Conservation (phyloP, 2,888 invertebrate genomes). For the Tachina grossa region DNA sequence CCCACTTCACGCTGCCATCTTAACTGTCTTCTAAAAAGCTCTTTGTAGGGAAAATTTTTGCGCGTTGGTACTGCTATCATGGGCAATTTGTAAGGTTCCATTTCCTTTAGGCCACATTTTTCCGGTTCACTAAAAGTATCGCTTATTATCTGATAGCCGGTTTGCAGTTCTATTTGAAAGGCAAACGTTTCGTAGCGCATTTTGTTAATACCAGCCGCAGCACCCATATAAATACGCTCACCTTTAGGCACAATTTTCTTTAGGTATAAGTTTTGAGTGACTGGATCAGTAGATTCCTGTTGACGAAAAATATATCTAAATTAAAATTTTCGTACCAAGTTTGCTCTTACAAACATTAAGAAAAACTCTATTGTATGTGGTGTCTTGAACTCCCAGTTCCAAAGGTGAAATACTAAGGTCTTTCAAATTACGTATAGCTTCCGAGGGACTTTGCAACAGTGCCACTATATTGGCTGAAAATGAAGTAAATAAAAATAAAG, state of each 20-base stretch:
- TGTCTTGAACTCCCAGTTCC: constrained; percentile 85
- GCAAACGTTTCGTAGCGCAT: constrained; percentile 85
- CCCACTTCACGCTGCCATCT: constrained; percentile 86
- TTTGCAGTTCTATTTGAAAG: constrained; percentile 85
- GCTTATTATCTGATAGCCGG: constrained; percentile 86
- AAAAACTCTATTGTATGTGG: constrained; percentile 85
- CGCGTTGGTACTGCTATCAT: constrained; percentile 84
- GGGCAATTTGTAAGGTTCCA: constrained; percentile 85
- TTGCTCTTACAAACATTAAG: constrained; percentile 82
- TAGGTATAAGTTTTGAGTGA: constrained; percentile 84
- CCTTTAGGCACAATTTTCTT: constrained; percentile 85
- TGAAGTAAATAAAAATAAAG: constrained; percentile 86
- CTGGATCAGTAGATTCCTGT: constrained; percentile 84
- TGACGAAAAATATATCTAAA: not conserved
- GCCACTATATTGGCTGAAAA: constrained; percentile 87
- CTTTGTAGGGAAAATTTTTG: constrained; percentile 85
- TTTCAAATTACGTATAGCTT: constrained; percentile 84
- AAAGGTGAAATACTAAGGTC: constrained; percentile 85
- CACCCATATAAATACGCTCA: constrained; percentile 84
- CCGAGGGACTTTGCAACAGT: constrained; percentile 86
- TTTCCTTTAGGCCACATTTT: constrained; percentile 86
- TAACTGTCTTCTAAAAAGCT: constrained; percentile 83
- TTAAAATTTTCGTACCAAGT: not conserved
- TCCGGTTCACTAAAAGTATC: constrained; percentile 86
- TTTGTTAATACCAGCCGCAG: constrained; percentile 84